phyloP scores from a whole-genome alignment of 2,888 invertebrate species.

The Caenorhabditis sp. region DNA sequence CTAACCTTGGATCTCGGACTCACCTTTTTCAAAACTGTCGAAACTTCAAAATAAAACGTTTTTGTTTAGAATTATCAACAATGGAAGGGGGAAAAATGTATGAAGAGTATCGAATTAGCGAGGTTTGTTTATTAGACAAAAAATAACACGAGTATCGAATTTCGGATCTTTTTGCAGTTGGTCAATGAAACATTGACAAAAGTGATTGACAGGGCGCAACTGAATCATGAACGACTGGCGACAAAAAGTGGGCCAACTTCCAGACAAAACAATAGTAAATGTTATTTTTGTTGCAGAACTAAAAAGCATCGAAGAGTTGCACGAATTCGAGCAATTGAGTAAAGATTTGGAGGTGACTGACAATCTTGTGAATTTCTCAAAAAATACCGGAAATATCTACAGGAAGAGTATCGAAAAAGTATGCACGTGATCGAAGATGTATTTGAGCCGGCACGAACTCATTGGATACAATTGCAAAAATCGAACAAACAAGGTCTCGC shows the following conservation, averaged over 20 bases:
- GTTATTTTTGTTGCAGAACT: neutral
- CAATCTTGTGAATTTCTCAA: too few species aligned
- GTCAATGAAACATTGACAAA: conserved; percentile 42
- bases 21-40: neutral
- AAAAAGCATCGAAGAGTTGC: conserved; percentile 10
- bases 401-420: conserved; percentile 16
- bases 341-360: neutral
- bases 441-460: conserved; percentile 55
- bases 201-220: conserved; percentile 34
- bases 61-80: neutral
- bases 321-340: conserved; percentile 19
- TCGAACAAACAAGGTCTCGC: conserved; percentile 57
- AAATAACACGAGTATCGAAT: conserved; percentile 5
- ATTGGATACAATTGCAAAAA: conserved; percentile 67
- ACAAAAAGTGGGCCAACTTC: conserved; percentile 11
- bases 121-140: conserved; percentile 22
- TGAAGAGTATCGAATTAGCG: conserved; percentile 35
- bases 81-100: conserved; percentile 30
- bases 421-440: conserved; percentile 27
- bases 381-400: too few species aligned
- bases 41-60: neutral
- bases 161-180: too few species aligned
- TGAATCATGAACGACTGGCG: conserved; percentile 15
- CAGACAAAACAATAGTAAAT: neutral
- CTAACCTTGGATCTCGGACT: neutral